These are phyloP conservation scores for Aegotheles bennettii DNA, from an alignment of 2,113 vertebrate species.

Conservation along the genomic window DNA sequence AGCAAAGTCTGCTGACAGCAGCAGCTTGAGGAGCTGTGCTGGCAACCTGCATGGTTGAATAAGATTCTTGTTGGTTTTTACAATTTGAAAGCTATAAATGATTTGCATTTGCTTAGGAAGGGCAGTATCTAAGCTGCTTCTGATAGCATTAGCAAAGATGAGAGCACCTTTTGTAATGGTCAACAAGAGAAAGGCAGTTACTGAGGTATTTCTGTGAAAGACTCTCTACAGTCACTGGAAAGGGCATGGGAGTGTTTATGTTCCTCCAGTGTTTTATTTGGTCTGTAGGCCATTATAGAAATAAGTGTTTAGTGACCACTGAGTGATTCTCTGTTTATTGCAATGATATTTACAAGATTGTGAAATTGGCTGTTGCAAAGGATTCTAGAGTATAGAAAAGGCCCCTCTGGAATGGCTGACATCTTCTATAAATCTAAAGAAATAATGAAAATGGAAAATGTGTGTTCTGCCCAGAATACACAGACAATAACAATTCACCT, in stretches of 20 bases:
- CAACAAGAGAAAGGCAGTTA: background rate
- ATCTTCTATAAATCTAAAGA: background rate
- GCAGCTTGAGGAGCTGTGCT: background rate
- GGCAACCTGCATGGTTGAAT: background rate
- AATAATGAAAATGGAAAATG: background rate
- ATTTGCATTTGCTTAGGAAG: background rate
- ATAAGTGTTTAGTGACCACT: background rate
- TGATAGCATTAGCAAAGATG: background rate
- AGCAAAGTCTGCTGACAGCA: background rate
- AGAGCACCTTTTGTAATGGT: background rate
- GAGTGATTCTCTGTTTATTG: background rate
- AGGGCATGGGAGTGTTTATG: background rate
- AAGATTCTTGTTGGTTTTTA: background rate
- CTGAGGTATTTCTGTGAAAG: background rate
- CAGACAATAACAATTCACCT: background rate
- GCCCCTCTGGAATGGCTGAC: background rate
- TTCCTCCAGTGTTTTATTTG: background rate
- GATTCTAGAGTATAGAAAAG: background rate
- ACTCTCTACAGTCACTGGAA: background rate
- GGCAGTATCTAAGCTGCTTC: background rate
- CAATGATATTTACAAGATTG: background rate
- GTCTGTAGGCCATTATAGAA: background rate
- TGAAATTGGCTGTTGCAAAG: background rate
- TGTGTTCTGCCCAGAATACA: background rate
- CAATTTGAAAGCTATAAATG: background rate